Base-by-base conservation (phyloP, 2,888 invertebrate species). In the Heliconius hortense region DNA sequence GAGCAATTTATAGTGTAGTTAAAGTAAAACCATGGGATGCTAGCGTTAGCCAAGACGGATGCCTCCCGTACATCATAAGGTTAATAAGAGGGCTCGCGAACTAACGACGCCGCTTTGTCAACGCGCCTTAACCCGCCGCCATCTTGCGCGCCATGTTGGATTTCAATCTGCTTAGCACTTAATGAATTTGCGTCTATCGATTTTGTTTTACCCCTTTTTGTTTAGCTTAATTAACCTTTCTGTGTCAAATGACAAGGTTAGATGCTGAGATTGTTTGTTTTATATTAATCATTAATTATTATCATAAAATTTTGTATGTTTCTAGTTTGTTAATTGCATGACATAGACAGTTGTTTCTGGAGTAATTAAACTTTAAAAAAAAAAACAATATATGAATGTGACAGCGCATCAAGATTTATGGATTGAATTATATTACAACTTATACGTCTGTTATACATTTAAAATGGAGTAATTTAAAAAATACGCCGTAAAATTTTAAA, bases 91-190 rank as follows among this genome's bases (percentile, higher is more conserved):
- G 93, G 93, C 93, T 93, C 89, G 88, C 85, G 87, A 91, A 93
- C 94, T 94, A 94, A 94, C 94, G 94, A 93, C 87, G 85, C 76
- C 93, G 92, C 94, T 94, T 94, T 94, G 94, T 94, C 94, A 94
- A 90, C 91, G 90, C 89, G 93, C 90, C 90, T 93, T 90, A 92
- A 89, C 87, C 85, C 84, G 82, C 77, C 90, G 91, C 92, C 93
- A 91, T 92, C 91, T 92, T 92, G 90, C 81, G 81, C 86, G 92
- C 93, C 93, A 93, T 93, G 87, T 92, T 92, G 93, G 90, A 89
- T 92, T 92, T 90, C 93, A 93, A 93, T 93, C 93, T 93, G 91
- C 92, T 94, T 94, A 94, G 89, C 89, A 89, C 92, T 89, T 93
- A 94, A 94, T 94, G 93, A 94, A 93, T 93, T 93, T 91, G 92